Evolutionary conservation across 1,140 invertebrate species (phyloP).

Genomic region (Contarinia nasturtii): DNA sequence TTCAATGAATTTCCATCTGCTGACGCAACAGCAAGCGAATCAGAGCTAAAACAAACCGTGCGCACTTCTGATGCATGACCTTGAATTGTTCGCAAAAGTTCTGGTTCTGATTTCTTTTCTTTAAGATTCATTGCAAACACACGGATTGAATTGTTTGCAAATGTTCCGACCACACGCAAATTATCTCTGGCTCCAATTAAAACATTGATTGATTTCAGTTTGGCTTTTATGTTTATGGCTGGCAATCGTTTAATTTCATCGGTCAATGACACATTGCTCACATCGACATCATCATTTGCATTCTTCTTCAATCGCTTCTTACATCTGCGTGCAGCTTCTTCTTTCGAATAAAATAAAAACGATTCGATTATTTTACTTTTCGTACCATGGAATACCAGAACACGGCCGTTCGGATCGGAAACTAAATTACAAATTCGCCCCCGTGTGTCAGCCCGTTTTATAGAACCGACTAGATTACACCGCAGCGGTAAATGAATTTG

Average conservation of each 20-base stretch:
- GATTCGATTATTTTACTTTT: conserved; percentile 58
- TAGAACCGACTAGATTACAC: conserved; percentile 51
- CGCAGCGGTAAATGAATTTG: conserved; percentile 35
- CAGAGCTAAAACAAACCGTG: conserved; percentile 74
- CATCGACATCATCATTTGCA: conserved; percentile 12
- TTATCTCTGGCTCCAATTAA: conserved; percentile 45
- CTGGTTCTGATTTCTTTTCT: conserved; percentile 31
- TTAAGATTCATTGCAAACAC: conserved; percentile 35
- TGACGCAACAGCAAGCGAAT: conserved; percentile 69
- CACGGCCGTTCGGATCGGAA: conserved; percentile 39
- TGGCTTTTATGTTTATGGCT: conserved; percentile 39
- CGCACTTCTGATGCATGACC: conserved; percentile 84
- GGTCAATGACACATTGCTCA: conserved; percentile 28
- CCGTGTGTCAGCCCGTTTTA: conserved; percentile 46
- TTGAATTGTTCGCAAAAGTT: conserved; percentile 31
- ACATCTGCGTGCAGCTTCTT: conserved; percentile 46
- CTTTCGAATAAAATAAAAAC: conserved; percentile 57
- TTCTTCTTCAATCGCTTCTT: conserved; percentile 59
- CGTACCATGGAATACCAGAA: conserved; percentile 67
- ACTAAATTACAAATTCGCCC: conserved; percentile 50
- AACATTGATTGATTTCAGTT: conserved; percentile 49
- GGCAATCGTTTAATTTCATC: conserved; percentile 58
- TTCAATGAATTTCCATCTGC: conserved; percentile 75
- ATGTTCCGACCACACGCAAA: conserved; percentile 39
- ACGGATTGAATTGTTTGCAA: conserved; percentile 49